Base-by-base conservation (phyloP, 2,888 invertebrate genomes). In the Lasioglossum vierecki region DNA sequence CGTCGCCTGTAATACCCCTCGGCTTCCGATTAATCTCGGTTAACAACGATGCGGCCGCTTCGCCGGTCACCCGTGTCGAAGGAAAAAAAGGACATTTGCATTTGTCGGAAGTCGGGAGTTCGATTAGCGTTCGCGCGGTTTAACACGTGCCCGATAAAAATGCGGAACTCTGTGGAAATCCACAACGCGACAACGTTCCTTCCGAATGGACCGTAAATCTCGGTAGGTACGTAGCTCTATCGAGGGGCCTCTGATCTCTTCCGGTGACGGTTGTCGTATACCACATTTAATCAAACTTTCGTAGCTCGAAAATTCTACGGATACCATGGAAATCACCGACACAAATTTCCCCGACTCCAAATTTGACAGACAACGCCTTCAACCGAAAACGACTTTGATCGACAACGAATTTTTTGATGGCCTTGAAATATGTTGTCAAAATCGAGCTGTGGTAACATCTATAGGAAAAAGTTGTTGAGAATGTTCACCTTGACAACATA, bases 11-110 rank as follows among this genome's bases (percentile, higher is more conserved):
- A 73, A 73, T 73, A 49, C 73, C 73, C 9, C 9, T 35, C 49
- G 35, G 53, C 53, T 11, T 1, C 15, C 13, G 30, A 66, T 72
- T 49, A 72, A 39, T 53, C 63, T 80, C 71, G 76, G 71, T 35
- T 35, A 57, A 49, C 49, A 35, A 22, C 39, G 41, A 22, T 22
- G 41, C 2, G 13, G 1, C 5, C 46, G 15, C 1, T 41, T 30
- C 30, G 70, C 11, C 70, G 41, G 39, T 9, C 41, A 39, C 4
- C 68, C 11, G 22, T 8, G 63, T 70, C 70, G 41, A 41, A 70
- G 41, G n/a, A 41, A 35, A 68, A 68, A 30, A 0, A 68, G 35
- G 2, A 39, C n/a, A 66, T 68, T 39, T 39, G 39, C 39, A 8
- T 68, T 68, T 39, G 68, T 68, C 22, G 63, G 30, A 15, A 63